These are phyloP conservation scores for Oceanodroma leucorhoa DNA, from an alignment of 2,797 vertebrate genomes.

Conservation along the genomic window DNA sequence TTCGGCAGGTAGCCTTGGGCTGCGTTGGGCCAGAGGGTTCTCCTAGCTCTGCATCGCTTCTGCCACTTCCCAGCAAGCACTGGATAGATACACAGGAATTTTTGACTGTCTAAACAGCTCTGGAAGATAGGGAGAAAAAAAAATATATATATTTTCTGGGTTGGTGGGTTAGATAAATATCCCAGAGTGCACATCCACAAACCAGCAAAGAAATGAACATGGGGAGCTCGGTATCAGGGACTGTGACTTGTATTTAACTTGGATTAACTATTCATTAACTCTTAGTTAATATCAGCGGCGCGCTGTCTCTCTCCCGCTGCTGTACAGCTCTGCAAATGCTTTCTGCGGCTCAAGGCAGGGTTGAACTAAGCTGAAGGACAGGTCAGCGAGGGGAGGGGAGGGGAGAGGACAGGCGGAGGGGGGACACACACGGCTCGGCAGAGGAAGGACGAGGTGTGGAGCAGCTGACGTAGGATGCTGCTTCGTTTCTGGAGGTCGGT, in stretches of 20 bases:
- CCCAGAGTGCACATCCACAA: neutral
- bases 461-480: neutral
- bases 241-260: neutral
- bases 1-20: neutral
- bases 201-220: neutral
- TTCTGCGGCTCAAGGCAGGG: neutral
- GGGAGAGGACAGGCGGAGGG: neutral
- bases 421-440: accelerated
- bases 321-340: neutral
- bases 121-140: neutral
- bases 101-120: neutral
- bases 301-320: neutral
- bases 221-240: neutral
- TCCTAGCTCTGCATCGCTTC: neutral
- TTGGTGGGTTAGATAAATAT: neutral
- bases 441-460: neutral
- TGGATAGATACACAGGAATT: neutral
- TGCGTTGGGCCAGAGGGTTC: neutral
- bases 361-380: neutral
- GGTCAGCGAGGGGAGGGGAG: neutral
- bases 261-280: neutral
- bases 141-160: too few species aligned
- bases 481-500: accelerated
- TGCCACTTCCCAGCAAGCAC: neutral
- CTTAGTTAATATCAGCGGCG: accelerated